These are phyloP conservation scores for Palythoa heliodiscus DNA, from an alignment of 92 coral and sea anemone species.

Conservation along the genomic window DNA sequence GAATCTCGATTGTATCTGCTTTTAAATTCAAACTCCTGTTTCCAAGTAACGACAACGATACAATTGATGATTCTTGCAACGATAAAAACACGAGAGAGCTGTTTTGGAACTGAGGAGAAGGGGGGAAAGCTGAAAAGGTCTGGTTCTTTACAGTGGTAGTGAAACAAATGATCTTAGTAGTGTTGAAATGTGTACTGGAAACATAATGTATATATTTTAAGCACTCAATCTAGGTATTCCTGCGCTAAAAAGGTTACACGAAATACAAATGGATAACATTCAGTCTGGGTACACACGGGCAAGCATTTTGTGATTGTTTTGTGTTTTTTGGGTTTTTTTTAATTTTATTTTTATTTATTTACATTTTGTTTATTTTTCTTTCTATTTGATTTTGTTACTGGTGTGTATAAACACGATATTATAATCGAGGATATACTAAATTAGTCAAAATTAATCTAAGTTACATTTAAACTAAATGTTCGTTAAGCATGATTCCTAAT, in stretches of 20 bases:
- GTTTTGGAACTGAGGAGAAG: too few species aligned
- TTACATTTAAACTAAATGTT: not conserved
- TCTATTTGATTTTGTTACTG: constrained; percentile 16
- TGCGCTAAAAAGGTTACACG: not conserved
- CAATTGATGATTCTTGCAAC: too few species aligned
- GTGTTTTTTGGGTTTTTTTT: constrained; percentile 31
- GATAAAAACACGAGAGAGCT: too few species aligned
- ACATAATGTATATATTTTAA: not conserved
- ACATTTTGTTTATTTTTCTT: not conserved
- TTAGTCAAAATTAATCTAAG: not conserved
- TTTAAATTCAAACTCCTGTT: too few species aligned
- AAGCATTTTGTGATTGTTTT: constrained; percentile 51
- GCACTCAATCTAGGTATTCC: not conserved
- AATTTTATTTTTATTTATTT: constrained; percentile 2
- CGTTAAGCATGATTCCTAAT: too few species aligned
- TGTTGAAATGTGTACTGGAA: not conserved
- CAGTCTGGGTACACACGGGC: constrained; percentile 95
- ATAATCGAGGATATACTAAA: not conserved
- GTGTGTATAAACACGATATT: not conserved
- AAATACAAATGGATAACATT: constrained; percentile 25
- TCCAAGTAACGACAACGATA: too few species aligned
- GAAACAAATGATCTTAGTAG: not conserved
- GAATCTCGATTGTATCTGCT: too few species aligned
- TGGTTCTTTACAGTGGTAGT: not conserved
- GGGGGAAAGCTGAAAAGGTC: too few species aligned